Conservation (phyloP, 2,113 vertebrate genomes). For the Agelaius phoeniceus region DNA sequence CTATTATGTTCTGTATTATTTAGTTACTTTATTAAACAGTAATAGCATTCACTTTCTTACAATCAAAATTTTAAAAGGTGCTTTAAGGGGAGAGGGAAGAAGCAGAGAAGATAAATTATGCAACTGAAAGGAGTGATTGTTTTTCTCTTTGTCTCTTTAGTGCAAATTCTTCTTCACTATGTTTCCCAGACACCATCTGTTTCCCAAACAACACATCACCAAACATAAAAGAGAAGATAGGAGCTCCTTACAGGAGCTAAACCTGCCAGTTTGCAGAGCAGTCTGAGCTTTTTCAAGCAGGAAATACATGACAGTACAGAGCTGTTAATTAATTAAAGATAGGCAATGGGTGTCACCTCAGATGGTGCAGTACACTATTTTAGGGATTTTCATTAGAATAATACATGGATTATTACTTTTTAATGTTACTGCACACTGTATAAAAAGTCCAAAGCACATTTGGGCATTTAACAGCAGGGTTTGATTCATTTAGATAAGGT, state of each 20-base stretch:
- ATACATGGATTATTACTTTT: not conserved
- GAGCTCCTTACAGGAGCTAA: not conserved
- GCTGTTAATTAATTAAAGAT: constrained; percentile 14
- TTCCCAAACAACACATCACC: constrained; percentile 12
- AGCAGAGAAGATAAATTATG: constrained; percentile 5
- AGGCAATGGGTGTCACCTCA: not conserved
- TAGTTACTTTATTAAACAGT: not conserved
- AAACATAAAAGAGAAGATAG: not conserved
- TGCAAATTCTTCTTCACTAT: not conserved
- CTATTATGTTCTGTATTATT: constrained; percentile 2
- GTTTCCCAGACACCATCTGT: constrained; percentile 34
- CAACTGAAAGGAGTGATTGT: not conserved
- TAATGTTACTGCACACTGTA: not conserved
- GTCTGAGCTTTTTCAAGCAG: not conserved
- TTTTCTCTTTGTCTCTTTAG: constrained; percentile 3
- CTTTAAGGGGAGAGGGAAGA: not conserved
- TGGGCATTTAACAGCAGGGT: not conserved
- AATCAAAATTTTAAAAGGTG: constrained; percentile 17
- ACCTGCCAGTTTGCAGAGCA: not conserved
- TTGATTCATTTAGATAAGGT: not conserved
- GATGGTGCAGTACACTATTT: not conserved
- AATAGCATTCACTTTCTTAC: not conserved
- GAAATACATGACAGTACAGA: not conserved
- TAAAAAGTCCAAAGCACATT: not conserved
- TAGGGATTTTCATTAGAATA: not conserved